Evolutionary conservation across 30 jellyfish, hydroid and myxozoan genomes (phyloP).

Genomic region (Turritopsis rubra): DNA sequence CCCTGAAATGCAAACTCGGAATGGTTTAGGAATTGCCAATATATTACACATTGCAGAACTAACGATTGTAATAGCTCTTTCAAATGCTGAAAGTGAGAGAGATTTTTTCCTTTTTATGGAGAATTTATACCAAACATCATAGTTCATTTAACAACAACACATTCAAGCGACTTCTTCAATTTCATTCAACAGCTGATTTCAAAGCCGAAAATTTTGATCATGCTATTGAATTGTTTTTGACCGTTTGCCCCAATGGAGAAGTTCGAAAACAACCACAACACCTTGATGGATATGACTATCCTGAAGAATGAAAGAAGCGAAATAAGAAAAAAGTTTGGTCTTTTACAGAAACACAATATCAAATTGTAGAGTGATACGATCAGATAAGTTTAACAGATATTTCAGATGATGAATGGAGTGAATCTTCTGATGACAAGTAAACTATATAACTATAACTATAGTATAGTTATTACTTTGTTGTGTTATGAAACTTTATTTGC

Average conservation of each 20-base stretch:
- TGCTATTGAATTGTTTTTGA: slow-evolving; percentile 3
- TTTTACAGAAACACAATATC: too few species aligned
- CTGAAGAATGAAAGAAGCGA: too few species aligned
- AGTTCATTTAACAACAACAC: background rate
- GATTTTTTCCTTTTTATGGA: slow-evolving; percentile 34
- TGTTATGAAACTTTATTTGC: too few species aligned
- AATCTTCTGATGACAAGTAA: too few species aligned
- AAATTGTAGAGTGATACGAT: too few species aligned
- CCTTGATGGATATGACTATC: slow-evolving; percentile 15
- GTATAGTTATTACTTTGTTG: too few species aligned
- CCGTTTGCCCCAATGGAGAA: slow-evolving; percentile 13
- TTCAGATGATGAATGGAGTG: too few species aligned
- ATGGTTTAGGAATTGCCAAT: slow-evolving; percentile 18
- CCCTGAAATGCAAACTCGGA: background rate
- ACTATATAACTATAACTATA: too few species aligned
- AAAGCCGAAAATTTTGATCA: background rate
- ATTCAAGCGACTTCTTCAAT: background rate
- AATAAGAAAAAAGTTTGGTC: too few species aligned
- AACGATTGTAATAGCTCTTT: background rate
- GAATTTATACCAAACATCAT: slow-evolving; percentile 9
- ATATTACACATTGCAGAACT: slow-evolving; percentile 4
- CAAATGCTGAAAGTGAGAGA: slow-evolving; percentile 26
- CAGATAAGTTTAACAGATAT: too few species aligned
- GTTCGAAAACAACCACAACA: slow-evolving; percentile 10
- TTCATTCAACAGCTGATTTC: background rate